Evolutionary conservation across 2,888 invertebrate genomes (phyloP), one percentile per base, ranked within the genome.

Genomic region (Harpagoxenus sublaevis): DNA sequence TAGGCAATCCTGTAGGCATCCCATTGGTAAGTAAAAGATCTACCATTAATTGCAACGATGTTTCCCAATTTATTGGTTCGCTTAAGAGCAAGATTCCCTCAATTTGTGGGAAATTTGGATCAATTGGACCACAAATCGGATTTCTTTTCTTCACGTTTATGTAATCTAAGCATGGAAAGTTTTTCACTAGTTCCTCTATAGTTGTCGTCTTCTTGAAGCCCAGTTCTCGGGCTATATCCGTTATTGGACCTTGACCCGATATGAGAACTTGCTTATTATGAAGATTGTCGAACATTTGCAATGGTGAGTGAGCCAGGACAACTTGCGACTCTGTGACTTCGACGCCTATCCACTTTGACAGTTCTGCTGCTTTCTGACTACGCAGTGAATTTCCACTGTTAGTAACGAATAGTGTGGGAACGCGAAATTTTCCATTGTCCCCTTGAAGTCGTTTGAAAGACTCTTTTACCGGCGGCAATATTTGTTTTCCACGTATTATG

Each of bases 21-120:
- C 97, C 97, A 91, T 96, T 95, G 0, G 97, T 96, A 93, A 97
- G 93, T 42, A 97, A 92, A 55, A 96, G 95, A 93, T 97, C 97
- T 35, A 97, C 94, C 86, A 97, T 95, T 31, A 97, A 93, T 93
- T 97, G 97, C 48, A 96, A 95, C n/a, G 96, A 95, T 1, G 96
- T 96, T 94, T 97, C 97, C 97, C 97, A 97, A 91, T 95, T 95
- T 51, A 96, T 95, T 1, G 97, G 97, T 89, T 97, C 97, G n/a
- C 97, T 97, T 90, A 97, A 96, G 77, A 97, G 94, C 85, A 97
- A 95, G 39, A 97, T 95, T 68, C 96, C 97, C 92, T 96, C 96
- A 84, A 96, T 96, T 77, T 93, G 94, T 31, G 96, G 95, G 89
- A 96, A 96, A 88, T 95, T 95, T 35, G 95, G 94, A 90, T 96